Conservation (phyloP, 2,113 vertebrate species). For the Physeter macrocephalus region DNA sequence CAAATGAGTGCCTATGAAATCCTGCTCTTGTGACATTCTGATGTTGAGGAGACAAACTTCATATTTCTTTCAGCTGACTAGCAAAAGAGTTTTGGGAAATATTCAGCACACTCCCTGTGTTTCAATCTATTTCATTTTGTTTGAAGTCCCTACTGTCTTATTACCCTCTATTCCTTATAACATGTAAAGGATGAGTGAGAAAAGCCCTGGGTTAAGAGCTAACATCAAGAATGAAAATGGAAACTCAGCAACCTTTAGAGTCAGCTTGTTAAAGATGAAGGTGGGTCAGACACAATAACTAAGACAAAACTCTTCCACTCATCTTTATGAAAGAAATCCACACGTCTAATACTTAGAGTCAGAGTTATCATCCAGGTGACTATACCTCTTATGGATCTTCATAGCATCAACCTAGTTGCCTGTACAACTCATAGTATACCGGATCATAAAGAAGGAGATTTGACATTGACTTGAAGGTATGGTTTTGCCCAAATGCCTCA, state of each 20-base stretch:
- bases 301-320: not conserved
- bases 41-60: not conserved
- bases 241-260: not conserved
- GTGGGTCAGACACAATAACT: not conserved
- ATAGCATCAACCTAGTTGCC: not conserved
- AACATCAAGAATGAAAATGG: not conserved
- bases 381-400: not conserved
- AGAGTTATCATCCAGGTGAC: not conserved
- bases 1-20: constrained; percentile 6
- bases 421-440: not conserved
- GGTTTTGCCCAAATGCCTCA: not conserved
- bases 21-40: not conserved
- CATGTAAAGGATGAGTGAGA: not conserved
- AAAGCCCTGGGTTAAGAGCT: not conserved
- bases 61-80: not conserved
- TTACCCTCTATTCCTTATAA: not conserved
- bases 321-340: not conserved
- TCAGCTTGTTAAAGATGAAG: not conserved
- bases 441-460: not conserved
- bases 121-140: not conserved
- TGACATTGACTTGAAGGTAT: not conserved
- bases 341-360: not conserved
- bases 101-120: not conserved
- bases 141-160: not conserved
- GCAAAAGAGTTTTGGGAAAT: not conserved